Evolutionary conservation across 2,888 invertebrate species (phyloP), one percentile per base, ranked within the genome.

Genomic region (Agapetus fuscipes): DNA sequence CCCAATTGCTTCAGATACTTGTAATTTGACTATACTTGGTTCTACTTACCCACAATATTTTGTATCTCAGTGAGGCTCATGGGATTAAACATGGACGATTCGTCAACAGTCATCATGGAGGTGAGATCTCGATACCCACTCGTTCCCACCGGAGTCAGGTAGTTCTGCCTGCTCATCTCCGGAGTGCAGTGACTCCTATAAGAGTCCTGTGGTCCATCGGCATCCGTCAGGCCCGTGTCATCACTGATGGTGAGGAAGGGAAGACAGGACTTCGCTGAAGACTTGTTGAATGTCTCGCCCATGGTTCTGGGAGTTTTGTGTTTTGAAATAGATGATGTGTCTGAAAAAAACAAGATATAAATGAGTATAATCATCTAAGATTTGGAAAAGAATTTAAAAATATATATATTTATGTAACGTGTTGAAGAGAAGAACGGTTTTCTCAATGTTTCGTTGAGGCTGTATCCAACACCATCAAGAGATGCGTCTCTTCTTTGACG

Each of bases 31-130:
- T 9, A 20, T 6, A 20, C 4, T 20, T 20, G 20, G 9, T 20
- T 6, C 20, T 20, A 40, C 43, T 30, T 38, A 48, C 48, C 48
- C 3, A 48, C 31, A 11, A 45, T 26, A 9, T 45, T 35, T 33
- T 32, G 39, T 13, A 48, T 48, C 26, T 45, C 43, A 12, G 48
- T 40, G n/a, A 39, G 15, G 27, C 45, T 48, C 4, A 48, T 36
- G 5, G 41, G 32, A 27, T 33, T 43, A 11, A 36, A 39, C 6
- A 37, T 29, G 5, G 33, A 16, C 9, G 44, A 34, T 30, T 45
- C 48, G 38, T 45, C 45, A 13, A 28, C 11, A 9, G 15, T 34
- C 2, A 40, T 33, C n/a, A 33, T 38, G 17, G 37, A 36, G 3
- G 41, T 40, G 10, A 46, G 17, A 30, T 40, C 38, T 17, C 16